Evolutionary conservation across 2,888 invertebrate species (phyloP).

Genomic region (Platycheirus albimanus): DNA sequence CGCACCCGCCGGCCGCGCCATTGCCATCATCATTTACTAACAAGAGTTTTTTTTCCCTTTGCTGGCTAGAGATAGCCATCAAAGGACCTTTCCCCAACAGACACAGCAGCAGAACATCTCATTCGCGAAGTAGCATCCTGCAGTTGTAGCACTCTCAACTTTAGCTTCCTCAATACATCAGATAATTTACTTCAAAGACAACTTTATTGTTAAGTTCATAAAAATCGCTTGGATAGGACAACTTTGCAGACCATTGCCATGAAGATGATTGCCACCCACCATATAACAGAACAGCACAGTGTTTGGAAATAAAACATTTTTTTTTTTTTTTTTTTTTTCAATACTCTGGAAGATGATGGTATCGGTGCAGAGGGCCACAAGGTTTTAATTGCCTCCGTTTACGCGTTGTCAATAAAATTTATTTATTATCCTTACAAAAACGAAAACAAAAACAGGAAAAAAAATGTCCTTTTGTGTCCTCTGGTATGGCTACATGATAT

Average conservation of each 20-base stretch:
- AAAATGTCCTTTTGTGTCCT: background rate
- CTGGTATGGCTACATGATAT: background rate
- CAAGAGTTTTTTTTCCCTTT: constrained; percentile 23
- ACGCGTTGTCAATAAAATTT: constrained; percentile 67
- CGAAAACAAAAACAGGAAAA: background rate
- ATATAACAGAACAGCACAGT: background rate
- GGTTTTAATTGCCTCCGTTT: constrained; percentile 69
- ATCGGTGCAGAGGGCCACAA: constrained; percentile 41
- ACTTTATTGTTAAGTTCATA: constrained; percentile 72
- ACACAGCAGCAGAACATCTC: constrained; percentile 32
- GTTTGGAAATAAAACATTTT: constrained; percentile 39
- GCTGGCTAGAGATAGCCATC: constrained; percentile 57
- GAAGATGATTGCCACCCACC: constrained; percentile 38
- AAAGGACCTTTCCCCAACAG: constrained; percentile 21
- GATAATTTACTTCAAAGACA: constrained; percentile 71
- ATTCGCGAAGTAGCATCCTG: constrained; percentile 44
- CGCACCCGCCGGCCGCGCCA: too few relatives aligned
- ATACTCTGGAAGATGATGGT: constrained; percentile 18
- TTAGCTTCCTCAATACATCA: constrained; percentile 58
- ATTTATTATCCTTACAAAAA: constrained; percentile 53
- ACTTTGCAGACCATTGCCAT: constrained; percentile 27
- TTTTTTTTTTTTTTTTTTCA: background rate
- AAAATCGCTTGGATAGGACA: constrained; percentile 56
- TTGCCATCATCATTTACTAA: constrained; percentile 28
- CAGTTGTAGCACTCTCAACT: constrained; percentile 34